phyloP scores from a whole-genome alignment of 2,797 vertebrate genomes.

The Kryptopterus vitreolus region DNA sequence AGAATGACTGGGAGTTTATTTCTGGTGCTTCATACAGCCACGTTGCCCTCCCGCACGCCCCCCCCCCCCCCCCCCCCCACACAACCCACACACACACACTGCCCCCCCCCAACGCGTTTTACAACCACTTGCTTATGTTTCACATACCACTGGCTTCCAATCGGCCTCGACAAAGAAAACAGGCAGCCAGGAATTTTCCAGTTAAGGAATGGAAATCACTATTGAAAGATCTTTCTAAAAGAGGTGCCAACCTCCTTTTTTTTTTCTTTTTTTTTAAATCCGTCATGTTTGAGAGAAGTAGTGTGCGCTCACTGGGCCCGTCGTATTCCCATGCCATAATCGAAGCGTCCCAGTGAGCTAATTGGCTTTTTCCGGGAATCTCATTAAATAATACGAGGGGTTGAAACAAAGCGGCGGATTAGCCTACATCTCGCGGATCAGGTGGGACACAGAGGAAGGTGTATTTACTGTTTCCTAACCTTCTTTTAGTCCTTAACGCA shows the following conservation, averaged over 20 bases:
- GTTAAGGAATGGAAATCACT: constrained; percentile 8
- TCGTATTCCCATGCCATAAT: constrained; percentile 22
- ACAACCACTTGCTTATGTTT: constrained; percentile 44
- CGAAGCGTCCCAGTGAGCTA: constrained; percentile 40
- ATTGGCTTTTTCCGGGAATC: constrained; percentile 48
- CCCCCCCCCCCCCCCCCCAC: no score
- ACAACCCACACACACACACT: no score
- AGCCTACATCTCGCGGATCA: constrained; percentile 37
- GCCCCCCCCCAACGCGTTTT: constrained; percentile 22
- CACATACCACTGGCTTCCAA: constrained; percentile 22
- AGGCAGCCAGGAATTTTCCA: background rate
- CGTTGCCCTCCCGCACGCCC: background rate
- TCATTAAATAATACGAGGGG: constrained; percentile 40
- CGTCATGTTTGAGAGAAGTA: background rate
- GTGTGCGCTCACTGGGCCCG: background rate
- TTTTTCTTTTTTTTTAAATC: background rate
- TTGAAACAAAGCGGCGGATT: constrained; percentile 44
- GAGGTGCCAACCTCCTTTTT: constrained; percentile 1
- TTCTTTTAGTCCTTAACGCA: constrained; percentile 23
- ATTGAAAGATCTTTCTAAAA: constrained; percentile 5
- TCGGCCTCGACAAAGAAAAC: constrained; percentile 11
- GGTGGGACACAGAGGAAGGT: constrained; percentile 7
- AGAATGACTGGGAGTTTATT: constrained; percentile 52
- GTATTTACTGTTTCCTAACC: constrained; percentile 30
- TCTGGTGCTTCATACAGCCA: constrained; percentile 38